These are phyloP conservation scores for Spilosoma lubricipeda DNA, from an alignment of 2,888 invertebrate species.

Conservation along the genomic window DNA sequence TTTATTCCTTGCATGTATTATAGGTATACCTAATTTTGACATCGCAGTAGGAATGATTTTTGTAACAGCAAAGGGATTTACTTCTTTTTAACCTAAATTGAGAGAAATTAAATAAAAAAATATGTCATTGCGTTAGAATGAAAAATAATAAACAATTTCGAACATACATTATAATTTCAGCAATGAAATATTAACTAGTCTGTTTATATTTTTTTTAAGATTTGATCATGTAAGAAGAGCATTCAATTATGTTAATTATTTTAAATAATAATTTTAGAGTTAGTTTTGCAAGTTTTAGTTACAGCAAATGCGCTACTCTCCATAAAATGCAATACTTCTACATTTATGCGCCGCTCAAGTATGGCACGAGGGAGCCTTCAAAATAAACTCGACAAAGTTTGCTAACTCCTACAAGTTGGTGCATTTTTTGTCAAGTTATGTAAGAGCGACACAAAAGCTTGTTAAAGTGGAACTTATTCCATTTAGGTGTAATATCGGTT, in stretches of 20 bases:
- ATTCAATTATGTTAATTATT: constrained; percentile 10
- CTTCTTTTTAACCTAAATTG: constrained; percentile 32
- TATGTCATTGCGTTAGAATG: background rate
- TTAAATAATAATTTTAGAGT: constrained; percentile 2
- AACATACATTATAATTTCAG: background rate
- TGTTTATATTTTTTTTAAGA: background rate
- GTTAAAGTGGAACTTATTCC: constrained; percentile 52
- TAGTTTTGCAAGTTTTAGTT: constrained; percentile 24
- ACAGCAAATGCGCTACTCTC: constrained; percentile 24
- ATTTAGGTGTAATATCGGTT: constrained; percentile 56
- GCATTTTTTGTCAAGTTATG: constrained; percentile 49
- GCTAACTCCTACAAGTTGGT: constrained; percentile 41
- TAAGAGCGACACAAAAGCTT: constrained; percentile 36
- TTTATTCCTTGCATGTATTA: constrained; percentile 74
- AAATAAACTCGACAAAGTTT: constrained; percentile 46
- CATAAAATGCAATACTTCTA: constrained; percentile 41
- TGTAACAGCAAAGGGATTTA: constrained; percentile 24
- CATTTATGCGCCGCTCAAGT: constrained; percentile 36
- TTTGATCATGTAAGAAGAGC: background rate
- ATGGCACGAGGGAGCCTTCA: constrained; percentile 42
- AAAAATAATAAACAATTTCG: background rate
- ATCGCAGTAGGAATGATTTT: constrained; percentile 41
- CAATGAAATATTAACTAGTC: background rate
- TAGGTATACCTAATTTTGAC: constrained; percentile 56
- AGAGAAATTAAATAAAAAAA: constrained; percentile 30